Percentiles rank a stretch among this genome's conserved stretches.
Conservation (phyloP, 1,140 invertebrate species). For the Drosophila elegans region DNA sequence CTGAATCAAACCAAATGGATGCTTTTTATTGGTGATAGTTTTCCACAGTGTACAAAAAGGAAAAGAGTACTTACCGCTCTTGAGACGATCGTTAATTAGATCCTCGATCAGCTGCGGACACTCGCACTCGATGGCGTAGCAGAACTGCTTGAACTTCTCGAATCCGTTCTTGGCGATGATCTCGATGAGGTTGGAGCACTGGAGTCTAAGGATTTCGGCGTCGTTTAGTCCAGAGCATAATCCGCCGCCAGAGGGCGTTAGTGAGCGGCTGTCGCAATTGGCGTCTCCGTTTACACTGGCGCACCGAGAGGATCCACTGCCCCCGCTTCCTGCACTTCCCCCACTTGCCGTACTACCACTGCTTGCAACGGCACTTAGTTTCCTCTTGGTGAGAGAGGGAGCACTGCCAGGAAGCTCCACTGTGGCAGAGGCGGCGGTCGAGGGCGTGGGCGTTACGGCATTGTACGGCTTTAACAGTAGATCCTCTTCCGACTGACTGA, state of each 20-base stretch:
- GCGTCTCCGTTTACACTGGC: constrained; percentile 78
- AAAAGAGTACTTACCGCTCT: constrained; percentile 75
- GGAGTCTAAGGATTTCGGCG: constrained; percentile 72
- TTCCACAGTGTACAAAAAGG: neutral
- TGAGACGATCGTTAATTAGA: constrained; percentile 85
- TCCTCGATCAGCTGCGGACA: constrained; percentile 86
- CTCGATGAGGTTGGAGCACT: constrained; percentile 85
- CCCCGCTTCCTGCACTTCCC: constrained; percentile 64
- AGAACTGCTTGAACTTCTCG: constrained; percentile 86
- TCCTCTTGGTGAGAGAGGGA: constrained; percentile 71
- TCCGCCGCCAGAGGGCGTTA: constrained; percentile 69
- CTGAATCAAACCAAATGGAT: too few relatives aligned
- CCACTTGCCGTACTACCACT: constrained; percentile 66
- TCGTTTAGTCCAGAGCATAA: constrained; percentile 53
- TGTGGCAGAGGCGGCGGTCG: constrained; percentile 18
- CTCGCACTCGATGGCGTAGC: constrained; percentile 86
- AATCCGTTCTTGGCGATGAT: constrained; percentile 86
- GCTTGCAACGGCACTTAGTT: constrained; percentile 73
- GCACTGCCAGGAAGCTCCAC: constrained; percentile 63
- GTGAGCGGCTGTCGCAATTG: constrained; percentile 75
- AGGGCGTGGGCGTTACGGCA: constrained; percentile 22
- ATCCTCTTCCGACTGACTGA: constrained; percentile 80
- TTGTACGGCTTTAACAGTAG: constrained; percentile 68
- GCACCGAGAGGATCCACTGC: constrained; percentile 66
- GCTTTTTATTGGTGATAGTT: neutral